phyloP scores from a whole-genome alignment of 2,113 vertebrate species.

The Caranx melampygus region DNA sequence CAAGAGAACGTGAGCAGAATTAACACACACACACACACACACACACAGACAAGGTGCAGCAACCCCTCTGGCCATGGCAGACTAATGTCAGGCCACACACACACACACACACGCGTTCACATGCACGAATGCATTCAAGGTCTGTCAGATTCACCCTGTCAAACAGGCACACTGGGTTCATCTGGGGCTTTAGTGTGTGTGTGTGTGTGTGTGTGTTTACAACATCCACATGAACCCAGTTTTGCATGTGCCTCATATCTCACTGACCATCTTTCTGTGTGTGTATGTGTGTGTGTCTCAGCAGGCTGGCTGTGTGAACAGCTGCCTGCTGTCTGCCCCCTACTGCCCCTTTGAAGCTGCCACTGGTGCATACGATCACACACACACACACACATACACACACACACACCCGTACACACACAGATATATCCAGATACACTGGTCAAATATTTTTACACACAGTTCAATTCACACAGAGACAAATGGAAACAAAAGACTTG shows the following conservation, averaged over 20 bases:
- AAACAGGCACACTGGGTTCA: slow-evolving; percentile 15
- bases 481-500: not conserved
- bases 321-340: slow-evolving; percentile 30
- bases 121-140: not conserved
- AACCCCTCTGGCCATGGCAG: not conserved
- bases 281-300: not conserved
- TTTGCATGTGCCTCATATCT: no score
- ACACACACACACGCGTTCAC: slow-evolving; percentile 1
- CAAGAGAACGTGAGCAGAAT: not conserved
- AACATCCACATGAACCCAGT: no score
- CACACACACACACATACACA: slow-evolving; percentile 6
- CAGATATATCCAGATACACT: not conserved
- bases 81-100: not conserved
- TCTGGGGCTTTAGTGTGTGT: not conserved
- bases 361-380: not conserved
- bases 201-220: slow-evolving; percentile 20
- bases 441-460: not conserved
- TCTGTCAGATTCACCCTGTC: slow-evolving; percentile 46
- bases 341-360: slow-evolving; percentile 23
- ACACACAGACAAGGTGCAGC: not conserved
- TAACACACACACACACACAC: not conserved
- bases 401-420: no score
- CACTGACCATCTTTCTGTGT: not conserved
- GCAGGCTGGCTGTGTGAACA: slow-evolving; percentile 39
- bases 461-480: not conserved